Percentiles rank a stretch among this genome's conserved stretches.
Evolutionary conservation across 1,140 invertebrate species (phyloP).

Genomic region (Penaeus japonicus): DNA sequence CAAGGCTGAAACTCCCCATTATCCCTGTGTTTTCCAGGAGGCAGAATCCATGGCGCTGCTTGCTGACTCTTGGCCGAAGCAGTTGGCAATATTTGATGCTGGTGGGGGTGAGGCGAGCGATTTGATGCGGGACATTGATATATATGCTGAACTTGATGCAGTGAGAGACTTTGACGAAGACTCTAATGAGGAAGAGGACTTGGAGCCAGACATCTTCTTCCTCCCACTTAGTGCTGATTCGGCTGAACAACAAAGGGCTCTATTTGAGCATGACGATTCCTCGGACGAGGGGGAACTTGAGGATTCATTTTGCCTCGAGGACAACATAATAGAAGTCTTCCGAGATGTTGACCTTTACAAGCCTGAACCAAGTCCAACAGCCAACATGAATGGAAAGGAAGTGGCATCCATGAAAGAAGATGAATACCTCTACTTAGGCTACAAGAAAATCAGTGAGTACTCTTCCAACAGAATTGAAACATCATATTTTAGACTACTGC

Average conservation of each 20-base stretch:
- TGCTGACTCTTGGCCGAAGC: slow-evolving; percentile 37
- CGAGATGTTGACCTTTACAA: slow-evolving; percentile 26
- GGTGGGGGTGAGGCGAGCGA: neutral
- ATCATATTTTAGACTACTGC: slow-evolving; percentile 50
- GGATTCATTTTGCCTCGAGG: slow-evolving; percentile 41
- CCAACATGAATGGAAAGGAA: slow-evolving; percentile 14
- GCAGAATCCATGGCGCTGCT: slow-evolving; percentile 39
- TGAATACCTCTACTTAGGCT: slow-evolving; percentile 56
- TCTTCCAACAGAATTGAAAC: slow-evolving; percentile 39
- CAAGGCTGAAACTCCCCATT: slow-evolving; percentile 49
- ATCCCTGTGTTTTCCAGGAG: slow-evolving; percentile 56
- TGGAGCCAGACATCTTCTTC: slow-evolving; percentile 40
- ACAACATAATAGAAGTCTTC: slow-evolving; percentile 46
- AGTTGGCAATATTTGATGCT: slow-evolving; percentile 40
- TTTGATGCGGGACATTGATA: slow-evolving; percentile 18
- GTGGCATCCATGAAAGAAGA: slow-evolving; percentile 45
- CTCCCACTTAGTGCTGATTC: neutral
- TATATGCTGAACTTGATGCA: slow-evolving; percentile 38
- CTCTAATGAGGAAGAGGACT: neutral
- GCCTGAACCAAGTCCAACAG: slow-evolving; percentile 3
- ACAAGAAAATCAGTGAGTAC: slow-evolving; percentile 54
- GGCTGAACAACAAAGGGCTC: neutral
- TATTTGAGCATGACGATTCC: neutral
- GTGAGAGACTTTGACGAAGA: slow-evolving; percentile 21
- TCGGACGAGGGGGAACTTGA: slow-evolving; percentile 35